Conservation (phyloP, 2,113 vertebrate genomes). For the Pungitius pungitius region DNA sequence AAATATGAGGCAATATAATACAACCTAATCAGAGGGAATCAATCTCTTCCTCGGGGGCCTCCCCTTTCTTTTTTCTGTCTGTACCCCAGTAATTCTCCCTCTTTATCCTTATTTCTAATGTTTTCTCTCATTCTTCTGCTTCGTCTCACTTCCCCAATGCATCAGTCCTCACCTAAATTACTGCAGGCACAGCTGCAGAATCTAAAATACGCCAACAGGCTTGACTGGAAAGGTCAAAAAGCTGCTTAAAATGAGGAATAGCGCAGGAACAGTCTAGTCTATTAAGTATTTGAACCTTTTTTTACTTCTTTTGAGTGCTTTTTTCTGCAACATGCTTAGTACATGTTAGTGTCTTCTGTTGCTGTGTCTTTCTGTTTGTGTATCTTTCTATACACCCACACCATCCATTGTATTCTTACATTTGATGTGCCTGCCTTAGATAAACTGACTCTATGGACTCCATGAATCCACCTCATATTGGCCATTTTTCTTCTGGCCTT, state of each 20-base stretch:
- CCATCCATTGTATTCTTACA: slow-evolving; percentile 16
- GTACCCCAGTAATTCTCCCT: slow-evolving; percentile 24
- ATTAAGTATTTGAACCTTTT: slow-evolving; percentile 32
- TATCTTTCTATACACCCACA: slow-evolving; percentile 4
- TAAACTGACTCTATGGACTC: slow-evolving; percentile 56
- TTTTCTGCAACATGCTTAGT: background rate
- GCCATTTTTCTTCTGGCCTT: slow-evolving; percentile 50
- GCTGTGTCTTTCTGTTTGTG: slow-evolving; percentile 21
- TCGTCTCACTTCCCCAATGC: slow-evolving; percentile 39
- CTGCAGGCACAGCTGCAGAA: slow-evolving; percentile 64
- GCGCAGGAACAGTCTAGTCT: slow-evolving; percentile 65
- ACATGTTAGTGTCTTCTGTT: slow-evolving; percentile 1
- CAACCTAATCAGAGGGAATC: slow-evolving; percentile 61
- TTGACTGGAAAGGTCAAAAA: slow-evolving; percentile 82
- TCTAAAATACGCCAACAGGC: slow-evolving; percentile 78
- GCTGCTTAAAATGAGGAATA: slow-evolving; percentile 83
- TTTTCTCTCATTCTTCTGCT: slow-evolving; percentile 36
- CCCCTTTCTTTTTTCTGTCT: slow-evolving; percentile 13
- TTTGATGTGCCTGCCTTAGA: slow-evolving; percentile 54
- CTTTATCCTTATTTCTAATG: slow-evolving; percentile 28
- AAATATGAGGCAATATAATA: slow-evolving; percentile 61
- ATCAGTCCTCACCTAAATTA: slow-evolving; percentile 73
- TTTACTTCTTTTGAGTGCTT: slow-evolving; percentile 19
- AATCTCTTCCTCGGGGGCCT: slow-evolving; percentile 31
- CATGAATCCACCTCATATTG: slow-evolving; percentile 55